phyloP scores from a whole-genome alignment of 2,797 vertebrate genomes.

The Crax fasciolata region DNA sequence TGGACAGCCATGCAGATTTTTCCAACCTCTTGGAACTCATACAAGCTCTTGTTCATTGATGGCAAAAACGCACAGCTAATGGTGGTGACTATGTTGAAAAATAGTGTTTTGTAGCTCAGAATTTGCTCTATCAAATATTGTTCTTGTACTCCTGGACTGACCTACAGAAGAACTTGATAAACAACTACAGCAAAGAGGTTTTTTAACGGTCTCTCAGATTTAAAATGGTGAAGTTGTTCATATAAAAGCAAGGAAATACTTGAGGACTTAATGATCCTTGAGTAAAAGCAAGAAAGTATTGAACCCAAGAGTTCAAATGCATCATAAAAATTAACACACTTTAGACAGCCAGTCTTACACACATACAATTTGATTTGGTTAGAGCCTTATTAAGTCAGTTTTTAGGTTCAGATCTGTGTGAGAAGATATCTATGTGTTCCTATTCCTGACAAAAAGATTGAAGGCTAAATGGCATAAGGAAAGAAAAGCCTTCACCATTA shows the following conservation, averaged over 20 bases:
- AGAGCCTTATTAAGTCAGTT: neutral
- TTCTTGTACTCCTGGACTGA: too few relatives aligned
- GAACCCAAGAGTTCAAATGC: neutral
- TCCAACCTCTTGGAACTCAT: too few relatives aligned
- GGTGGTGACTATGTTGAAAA: too few relatives aligned
- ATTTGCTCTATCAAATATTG: too few relatives aligned
- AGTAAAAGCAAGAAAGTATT: neutral
- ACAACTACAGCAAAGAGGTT: neutral
- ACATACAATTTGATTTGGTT: neutral
- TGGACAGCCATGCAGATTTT: too few relatives aligned
- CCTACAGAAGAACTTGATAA: neutral
- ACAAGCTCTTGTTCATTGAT: too few relatives aligned
- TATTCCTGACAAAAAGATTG: neutral
- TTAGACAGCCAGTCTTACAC: neutral
- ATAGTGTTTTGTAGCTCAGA: too few relatives aligned
- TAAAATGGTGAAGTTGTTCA: neutral
- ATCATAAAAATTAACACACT: neutral
- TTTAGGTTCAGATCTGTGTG: neutral
- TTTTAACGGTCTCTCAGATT: neutral
- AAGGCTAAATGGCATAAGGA: neutral
- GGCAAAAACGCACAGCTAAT: too few relatives aligned
- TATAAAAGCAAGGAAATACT: constrained; percentile 1
- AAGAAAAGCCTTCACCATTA: neutral
- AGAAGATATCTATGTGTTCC: neutral
- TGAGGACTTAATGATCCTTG: neutral